Evolutionary conservation across 2,888 invertebrate species (phyloP).

Genomic region (Apodemia zela): DNA sequence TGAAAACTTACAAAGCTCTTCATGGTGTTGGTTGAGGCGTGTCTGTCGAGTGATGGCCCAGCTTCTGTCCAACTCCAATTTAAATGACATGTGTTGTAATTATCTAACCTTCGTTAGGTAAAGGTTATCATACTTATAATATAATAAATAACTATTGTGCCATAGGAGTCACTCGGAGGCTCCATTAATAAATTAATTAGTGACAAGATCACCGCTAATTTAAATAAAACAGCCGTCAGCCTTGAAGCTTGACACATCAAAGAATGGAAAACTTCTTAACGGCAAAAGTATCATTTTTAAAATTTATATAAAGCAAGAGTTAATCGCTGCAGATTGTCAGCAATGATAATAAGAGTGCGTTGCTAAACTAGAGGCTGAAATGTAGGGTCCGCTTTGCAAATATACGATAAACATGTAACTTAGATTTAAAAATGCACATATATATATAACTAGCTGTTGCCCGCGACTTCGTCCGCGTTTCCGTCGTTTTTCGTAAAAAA

Average conservation of each 20-base stretch:
- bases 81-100: slow-evolving; percentile 11
- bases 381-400: too few relatives aligned
- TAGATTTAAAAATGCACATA: too few relatives aligned
- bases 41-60: background rate
- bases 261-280: background rate
- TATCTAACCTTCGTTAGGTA: background rate
- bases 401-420: too few relatives aligned
- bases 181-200: background rate
- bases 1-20: slow-evolving; percentile 33
- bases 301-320: too few relatives aligned
- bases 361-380: too few relatives aligned
- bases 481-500: too few relatives aligned
- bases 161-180: background rate
- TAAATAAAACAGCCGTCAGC: background rate
- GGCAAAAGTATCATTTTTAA: too few relatives aligned
- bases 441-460: too few relatives aligned
- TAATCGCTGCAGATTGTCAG: too few relatives aligned
- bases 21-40: slow-evolving; percentile 26
- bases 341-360: too few relatives aligned
- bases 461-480: too few relatives aligned
- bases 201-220: background rate
- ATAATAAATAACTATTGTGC: slow-evolving; percentile 7
- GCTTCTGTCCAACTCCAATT: background rate
- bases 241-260: background rate
- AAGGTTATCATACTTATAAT: background rate